These are phyloP conservation scores for Brenthis ino DNA, from an alignment of 2,888 invertebrate species.

Conservation along the genomic window DNA sequence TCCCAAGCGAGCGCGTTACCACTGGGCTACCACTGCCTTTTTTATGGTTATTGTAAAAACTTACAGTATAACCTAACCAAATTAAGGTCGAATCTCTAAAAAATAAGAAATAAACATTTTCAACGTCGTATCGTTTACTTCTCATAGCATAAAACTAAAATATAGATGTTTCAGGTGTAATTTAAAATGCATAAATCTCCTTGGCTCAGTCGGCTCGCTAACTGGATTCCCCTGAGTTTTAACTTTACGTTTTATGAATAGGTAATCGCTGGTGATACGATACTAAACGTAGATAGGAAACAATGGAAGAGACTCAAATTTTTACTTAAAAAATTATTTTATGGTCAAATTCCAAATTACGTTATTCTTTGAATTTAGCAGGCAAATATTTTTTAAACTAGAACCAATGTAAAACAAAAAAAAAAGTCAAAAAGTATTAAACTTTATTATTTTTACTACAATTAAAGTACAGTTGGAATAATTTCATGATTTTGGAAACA, in stretches of 20 bases:
- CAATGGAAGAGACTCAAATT: conserved; percentile 38
- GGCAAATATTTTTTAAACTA: too few relatives aligned
- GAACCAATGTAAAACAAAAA: too few relatives aligned
- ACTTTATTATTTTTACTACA: too few relatives aligned
- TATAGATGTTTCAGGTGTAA: conserved; percentile 34
- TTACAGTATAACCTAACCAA: too few relatives aligned
- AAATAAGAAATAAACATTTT: not conserved
- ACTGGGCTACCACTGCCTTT: too few relatives aligned
- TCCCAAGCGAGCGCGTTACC: too few relatives aligned
- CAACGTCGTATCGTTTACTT: not conserved
- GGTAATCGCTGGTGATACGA: conserved; percentile 63
- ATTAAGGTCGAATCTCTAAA: too few relatives aligned
- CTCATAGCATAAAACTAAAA: conserved; percentile 23
- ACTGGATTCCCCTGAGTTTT: conserved; percentile 67
- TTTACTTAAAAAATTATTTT: not conserved
- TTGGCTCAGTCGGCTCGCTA: conserved; percentile 65
- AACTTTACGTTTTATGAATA: conserved; percentile 78
- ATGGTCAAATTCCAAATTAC: not conserved
- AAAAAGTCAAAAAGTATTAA: too few relatives aligned
- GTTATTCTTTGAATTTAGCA: too few relatives aligned
- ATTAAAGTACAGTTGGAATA: too few relatives aligned
- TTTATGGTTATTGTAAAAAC: too few relatives aligned
- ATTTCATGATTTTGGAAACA: too few relatives aligned
- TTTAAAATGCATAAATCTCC: conserved; percentile 78
- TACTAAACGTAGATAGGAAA: conserved; percentile 39